A percentile compares a stretch with the other conserved stretches of the same genome.
These are phyloP conservation scores for Dipus sagitta DNA, from an alignment of 2,797 vertebrate species.

Conservation along the genomic window DNA sequence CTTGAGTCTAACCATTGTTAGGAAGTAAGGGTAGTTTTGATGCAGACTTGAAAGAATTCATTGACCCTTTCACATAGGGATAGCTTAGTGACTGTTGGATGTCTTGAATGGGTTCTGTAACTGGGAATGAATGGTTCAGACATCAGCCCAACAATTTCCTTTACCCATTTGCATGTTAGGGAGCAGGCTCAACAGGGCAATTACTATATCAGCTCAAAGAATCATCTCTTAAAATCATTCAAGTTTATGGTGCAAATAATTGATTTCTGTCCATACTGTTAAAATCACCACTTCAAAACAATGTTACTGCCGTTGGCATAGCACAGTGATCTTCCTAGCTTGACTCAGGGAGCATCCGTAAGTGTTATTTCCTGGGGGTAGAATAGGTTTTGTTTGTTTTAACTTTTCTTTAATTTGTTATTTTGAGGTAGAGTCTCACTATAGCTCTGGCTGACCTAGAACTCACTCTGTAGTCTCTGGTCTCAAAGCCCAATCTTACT, in stretches of 20 bases:
- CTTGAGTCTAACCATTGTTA: not conserved
- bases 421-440: too few relatives aligned
- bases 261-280: not conserved
- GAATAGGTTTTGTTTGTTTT: not conserved
- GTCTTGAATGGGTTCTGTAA: slow-evolving; percentile 9
- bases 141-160: not conserved
- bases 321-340: not conserved
- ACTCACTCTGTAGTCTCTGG: too few relatives aligned
- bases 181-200: not conserved
- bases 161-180: not conserved
- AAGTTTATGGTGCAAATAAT: slow-evolving; percentile 34
- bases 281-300: slow-evolving; percentile 20
- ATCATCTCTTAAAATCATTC: slow-evolving; percentile 34
- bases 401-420: too few relatives aligned
- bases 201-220: slow-evolving; percentile 12
- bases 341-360: not conserved
- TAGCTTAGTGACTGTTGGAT: slow-evolving; percentile 1
- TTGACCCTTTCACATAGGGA: not conserved
- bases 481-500: too few relatives aligned
- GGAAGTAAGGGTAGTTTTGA: not conserved
- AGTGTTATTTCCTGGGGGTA: not conserved
- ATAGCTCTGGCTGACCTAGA: too few relatives aligned
- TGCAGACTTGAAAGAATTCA: not conserved
- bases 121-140: not conserved
- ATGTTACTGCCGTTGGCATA: not conserved